A percentile compares a stretch with the other conserved stretches of the same genome.
Conservation (phyloP, 2,888 invertebrate species). For the Drosophila cracens region DNA sequence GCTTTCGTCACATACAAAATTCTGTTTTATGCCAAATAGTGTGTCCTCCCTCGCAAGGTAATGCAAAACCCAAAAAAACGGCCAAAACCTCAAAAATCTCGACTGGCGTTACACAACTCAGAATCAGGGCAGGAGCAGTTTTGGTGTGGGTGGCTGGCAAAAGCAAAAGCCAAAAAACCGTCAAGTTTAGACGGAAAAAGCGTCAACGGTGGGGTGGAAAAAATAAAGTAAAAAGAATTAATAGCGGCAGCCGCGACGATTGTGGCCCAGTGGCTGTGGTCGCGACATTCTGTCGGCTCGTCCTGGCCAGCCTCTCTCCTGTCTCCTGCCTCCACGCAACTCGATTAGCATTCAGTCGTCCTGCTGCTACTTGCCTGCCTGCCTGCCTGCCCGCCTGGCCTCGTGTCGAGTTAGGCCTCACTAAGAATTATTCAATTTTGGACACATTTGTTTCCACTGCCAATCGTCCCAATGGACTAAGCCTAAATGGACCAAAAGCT, state of each 20-base stretch:
- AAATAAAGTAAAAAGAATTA: conserved; percentile 65
- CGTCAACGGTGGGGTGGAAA: conserved; percentile 13
- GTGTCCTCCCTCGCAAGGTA: conserved; percentile 20
- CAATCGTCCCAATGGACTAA: conserved; percentile 29
- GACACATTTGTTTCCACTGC: conserved; percentile 59
- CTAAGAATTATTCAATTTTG: conserved; percentile 75
- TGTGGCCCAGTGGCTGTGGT: conserved; percentile 72
- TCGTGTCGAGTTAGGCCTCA: conserved; percentile 34
- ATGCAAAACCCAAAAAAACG: conserved; percentile 38
- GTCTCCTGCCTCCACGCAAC: conserved; percentile 44
- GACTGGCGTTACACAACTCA: conserved; percentile 26
- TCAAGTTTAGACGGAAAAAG: conserved; percentile 50
- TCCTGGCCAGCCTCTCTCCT: conserved; percentile 17
- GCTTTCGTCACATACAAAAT: conserved; percentile 53
- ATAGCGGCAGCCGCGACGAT: conserved; percentile 76
- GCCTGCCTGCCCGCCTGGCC: conserved; percentile 8
- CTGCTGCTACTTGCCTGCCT: neutral
- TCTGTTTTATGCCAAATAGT: conserved; percentile 69
- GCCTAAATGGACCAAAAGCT: conserved; percentile 45
- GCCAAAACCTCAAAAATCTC: conserved; percentile 68
- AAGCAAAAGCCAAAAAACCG: conserved; percentile 44
- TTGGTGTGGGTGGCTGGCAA: conserved; percentile 4
- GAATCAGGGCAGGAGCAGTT: conserved; percentile 3
- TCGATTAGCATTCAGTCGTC: conserved; percentile 73
- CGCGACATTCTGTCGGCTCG: conserved; percentile 56